Base-by-base conservation (phyloP, 2,888 invertebrate species). In the Euplagia quadripunctaria region DNA sequence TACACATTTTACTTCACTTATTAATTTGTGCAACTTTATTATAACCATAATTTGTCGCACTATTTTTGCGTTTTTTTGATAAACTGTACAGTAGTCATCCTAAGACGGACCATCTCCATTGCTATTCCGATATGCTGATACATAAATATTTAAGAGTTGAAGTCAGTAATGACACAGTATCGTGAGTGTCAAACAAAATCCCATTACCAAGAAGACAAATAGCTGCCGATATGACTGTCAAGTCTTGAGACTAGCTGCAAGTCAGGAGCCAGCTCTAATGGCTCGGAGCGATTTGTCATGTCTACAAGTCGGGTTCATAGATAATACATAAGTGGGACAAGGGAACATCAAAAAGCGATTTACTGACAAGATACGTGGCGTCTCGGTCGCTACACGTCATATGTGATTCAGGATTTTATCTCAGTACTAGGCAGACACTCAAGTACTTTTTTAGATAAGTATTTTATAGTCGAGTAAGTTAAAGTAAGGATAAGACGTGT, bases 331-430 rank as follows among this genome's bases (percentile, higher is more conserved):
- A 77, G 51, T 64, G 70, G 55, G 68, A 49, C 70, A 64, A 73
- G 58, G 7, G 74, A 77, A 84, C 83, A 83, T 83, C 83, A 83
- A 79, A 84, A 83, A 83, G 75, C 83, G 80, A 84, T 83, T 83
- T 83, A 77, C 52, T 71, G 55, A 31, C 31, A 61, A 77, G 70
- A 70, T 76, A 73, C 69, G 61, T 58, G 31, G 68, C 51, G 65
- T 66, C 55, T 67, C 58, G 67, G 52, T 9, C 14, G 66, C 16
- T 68, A 46, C 61, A n/a, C 43, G 20, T 49, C 17, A 66, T 76
- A 70, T 78, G 68, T 74, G 79, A 76, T 82, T 77, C 73, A 79
- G 17, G 73, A 69, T 70, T 42, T 20, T 73, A 42, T 64, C 64
- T 41, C 61, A 7, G 20, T 31, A 31, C 7, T 61, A 31, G 14